Evolutionary conservation across 2,113 vertebrate genomes (phyloP), one percentile per base, ranked within the genome.

Genomic region (Pagrus major): DNA sequence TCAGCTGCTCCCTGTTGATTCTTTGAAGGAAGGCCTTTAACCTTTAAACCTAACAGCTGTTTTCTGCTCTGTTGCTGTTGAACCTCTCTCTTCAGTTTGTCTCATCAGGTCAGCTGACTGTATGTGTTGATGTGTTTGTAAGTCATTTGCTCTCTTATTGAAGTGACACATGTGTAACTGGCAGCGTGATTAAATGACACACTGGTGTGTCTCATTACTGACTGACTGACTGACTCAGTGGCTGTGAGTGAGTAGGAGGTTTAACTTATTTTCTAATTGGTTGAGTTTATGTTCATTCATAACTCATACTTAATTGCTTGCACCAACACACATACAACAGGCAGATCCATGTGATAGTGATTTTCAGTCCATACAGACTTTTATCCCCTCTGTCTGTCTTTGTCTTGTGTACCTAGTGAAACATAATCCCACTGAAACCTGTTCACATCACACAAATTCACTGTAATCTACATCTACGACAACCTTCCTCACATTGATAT

Each of bases 71-170:
- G n/a, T n/a, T n/a, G n/a, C n/a, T n/a, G n/a, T n/a, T n/a, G n/a
- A n/a, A n/a, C 33, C 33, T 35, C 33, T 35, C 33, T 35, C 33
- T n/a, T n/a, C n/a, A n/a, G n/a, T n/a, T n/a, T 39, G 46, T 49
- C 20, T 49, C 52, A 76, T 55, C 37, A 33, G 18, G 27, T 76
- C 60, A 65, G 61, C 61, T 76, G 61, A 75, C 60, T 42, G 18
- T 54, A 51, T 54, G 60, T 52, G 46, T n/a, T 51, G 44, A 18
- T 64, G 63, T 46, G 41, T 60, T 27, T 15, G 12, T 25, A 25
- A 54, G 51, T 25, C 12, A 54, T 54, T 55, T 29, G 25, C 6
- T 25, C 20, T 49, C 16, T 58, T 15, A 60, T 20, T 12, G n/a
- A 63, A 63, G 37, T 64, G 61, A 64, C 41, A 44, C 39, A 64